Percentiles rank a stretch among this genome's conserved stretches.
Evolutionary conservation across 2,888 invertebrate genomes (phyloP).

Genomic region (Imbricaverruca yamaguchii): DNA sequence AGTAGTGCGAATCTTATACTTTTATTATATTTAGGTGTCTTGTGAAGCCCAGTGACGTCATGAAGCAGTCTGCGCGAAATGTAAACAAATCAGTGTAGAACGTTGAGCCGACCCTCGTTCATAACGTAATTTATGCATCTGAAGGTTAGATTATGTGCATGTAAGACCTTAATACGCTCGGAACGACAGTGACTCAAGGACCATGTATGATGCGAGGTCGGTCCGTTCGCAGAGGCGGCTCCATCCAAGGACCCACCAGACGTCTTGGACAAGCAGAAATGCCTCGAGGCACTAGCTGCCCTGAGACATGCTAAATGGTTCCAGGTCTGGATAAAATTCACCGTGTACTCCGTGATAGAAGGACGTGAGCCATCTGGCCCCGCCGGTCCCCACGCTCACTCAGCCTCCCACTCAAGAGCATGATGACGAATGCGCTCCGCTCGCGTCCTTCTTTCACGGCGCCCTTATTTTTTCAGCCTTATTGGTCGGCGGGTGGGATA

Average conservation of each 20-base stretch:
- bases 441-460: conserved; percentile 26
- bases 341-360: background rate
- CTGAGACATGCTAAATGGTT: conserved; percentile 99
- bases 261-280: conserved; percentile 97
- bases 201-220: conserved; percentile 18
- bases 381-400: background rate
- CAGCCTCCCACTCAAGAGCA: too few relatives aligned
- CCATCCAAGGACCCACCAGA: conserved; percentile 62
- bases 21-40: too few relatives aligned
- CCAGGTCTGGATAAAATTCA: conserved; percentile 66
- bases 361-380: conserved; percentile 32
- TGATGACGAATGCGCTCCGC: too few relatives aligned
- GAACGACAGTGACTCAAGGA: conserved; percentile 18
- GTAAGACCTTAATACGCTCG: background rate
- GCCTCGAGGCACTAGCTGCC: conserved; percentile 99
- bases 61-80: too few relatives aligned
- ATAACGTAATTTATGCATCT: conserved; percentile 9
- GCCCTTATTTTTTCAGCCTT: conserved; percentile 27
- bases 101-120: background rate
- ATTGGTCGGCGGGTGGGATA: background rate
- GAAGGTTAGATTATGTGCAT: background rate
- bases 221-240: conserved; percentile 34
- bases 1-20: too few relatives aligned
- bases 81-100: too few relatives aligned
- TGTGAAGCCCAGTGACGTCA: too few relatives aligned